These are phyloP conservation scores for Sepiola atlantica DNA, from an alignment of 2,888 invertebrate genomes.

Conservation along the genomic window DNA sequence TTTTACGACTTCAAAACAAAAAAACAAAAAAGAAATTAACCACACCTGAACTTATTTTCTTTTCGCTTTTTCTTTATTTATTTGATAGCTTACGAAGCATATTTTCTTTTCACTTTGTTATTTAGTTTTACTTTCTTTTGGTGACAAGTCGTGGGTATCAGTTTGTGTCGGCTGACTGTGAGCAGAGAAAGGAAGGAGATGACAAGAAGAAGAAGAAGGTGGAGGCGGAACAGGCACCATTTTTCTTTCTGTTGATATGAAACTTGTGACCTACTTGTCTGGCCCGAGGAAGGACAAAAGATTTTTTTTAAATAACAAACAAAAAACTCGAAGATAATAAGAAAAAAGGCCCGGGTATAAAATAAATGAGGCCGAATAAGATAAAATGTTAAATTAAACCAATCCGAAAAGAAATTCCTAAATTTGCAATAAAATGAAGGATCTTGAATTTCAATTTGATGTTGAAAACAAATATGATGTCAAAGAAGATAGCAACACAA, in stretches of 20 bases:
- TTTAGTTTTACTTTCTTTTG: background rate
- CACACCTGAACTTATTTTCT: too few relatives aligned
- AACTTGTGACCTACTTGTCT: background rate
- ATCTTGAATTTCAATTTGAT: background rate
- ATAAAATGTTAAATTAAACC: background rate
- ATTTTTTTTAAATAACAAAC: too few relatives aligned
- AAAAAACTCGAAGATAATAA: background rate
- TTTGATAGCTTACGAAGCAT: background rate
- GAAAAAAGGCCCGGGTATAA: background rate
- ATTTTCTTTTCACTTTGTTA: background rate
- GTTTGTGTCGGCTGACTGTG: background rate
- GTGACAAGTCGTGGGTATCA: constrained; percentile 32
- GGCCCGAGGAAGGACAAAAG: background rate
- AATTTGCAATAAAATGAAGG: background rate
- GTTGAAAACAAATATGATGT: background rate
- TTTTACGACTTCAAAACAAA: too few relatives aligned
- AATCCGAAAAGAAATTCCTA: background rate
- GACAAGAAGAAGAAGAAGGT: background rate
- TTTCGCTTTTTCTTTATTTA: too few relatives aligned
- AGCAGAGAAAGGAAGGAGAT: background rate
- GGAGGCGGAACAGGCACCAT: background rate
- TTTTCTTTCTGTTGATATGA: background rate
- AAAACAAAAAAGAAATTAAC: too few relatives aligned
- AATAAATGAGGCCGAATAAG: background rate
- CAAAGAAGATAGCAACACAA: background rate